These are phyloP conservation scores for Etheostoma cragini DNA, from an alignment of 2,113 vertebrate genomes.

Conservation along the genomic window DNA sequence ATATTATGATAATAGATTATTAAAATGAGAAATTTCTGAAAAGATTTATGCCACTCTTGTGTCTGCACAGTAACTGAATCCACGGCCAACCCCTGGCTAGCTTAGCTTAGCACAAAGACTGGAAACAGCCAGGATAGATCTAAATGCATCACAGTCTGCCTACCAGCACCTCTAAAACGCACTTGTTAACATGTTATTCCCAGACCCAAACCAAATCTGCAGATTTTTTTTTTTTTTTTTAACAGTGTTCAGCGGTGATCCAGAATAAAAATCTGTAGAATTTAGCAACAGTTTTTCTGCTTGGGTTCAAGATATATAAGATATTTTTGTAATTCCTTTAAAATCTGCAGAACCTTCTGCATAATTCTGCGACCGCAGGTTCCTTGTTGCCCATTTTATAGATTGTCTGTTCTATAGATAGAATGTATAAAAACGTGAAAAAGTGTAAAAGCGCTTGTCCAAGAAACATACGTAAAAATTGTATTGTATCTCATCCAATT, in stretches of 20 bases:
- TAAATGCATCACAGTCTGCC: not conserved
- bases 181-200: too few relatives aligned
- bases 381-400: too few relatives aligned
- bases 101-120: not conserved
- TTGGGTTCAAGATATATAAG: too few relatives aligned
- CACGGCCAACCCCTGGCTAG: not conserved
- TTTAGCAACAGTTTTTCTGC: too few relatives aligned
- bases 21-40: not conserved
- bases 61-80: not conserved
- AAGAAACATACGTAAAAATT: not conserved
- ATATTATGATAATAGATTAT: not conserved
- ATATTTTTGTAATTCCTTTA: too few relatives aligned
- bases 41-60: not conserved
- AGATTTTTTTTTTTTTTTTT: too few relatives aligned
- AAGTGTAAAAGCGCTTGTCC: not conserved
- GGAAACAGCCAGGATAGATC: not conserved
- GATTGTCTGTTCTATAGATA: not conserved
- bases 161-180: not conserved
- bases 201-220: too few relatives aligned
- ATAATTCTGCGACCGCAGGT: too few relatives aligned
- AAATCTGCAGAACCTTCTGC: too few relatives aligned
- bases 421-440: not conserved
- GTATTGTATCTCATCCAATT: not conserved
- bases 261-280: too few relatives aligned
- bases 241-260: too few relatives aligned